Evolutionary conservation across 1,140 invertebrate genomes (phyloP).

Genomic region (Chrysopa pallens): DNA sequence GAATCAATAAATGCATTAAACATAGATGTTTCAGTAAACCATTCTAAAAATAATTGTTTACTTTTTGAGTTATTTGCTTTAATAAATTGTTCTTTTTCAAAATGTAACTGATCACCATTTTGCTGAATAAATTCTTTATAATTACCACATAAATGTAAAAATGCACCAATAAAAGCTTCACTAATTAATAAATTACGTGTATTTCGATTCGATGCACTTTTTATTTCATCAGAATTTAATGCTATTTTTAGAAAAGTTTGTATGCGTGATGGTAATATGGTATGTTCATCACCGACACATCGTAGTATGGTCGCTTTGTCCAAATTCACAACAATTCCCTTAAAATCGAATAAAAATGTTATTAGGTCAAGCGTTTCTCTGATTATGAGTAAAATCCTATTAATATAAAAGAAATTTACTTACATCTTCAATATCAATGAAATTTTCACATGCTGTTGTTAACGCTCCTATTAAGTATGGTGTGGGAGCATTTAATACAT

Average conservation of each 20-base stretch:
- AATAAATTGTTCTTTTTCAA: conserved; percentile 25
- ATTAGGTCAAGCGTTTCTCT: neutral
- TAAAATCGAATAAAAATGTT: conserved; percentile 4
- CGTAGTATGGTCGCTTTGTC: conserved; percentile 33
- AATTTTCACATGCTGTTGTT: conserved; percentile 23
- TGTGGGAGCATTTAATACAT: conserved; percentile 52
- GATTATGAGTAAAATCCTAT: conserved; percentile 3
- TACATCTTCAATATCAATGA: conserved; percentile 24
- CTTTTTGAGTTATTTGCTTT: conserved; percentile 30
- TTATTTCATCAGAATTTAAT: conserved; percentile 19
- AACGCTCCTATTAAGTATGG: conserved; percentile 58
- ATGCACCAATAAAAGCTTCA: conserved; percentile 46
- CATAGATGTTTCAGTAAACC: conserved; percentile 72
- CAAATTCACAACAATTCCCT: conserved; percentile 46
- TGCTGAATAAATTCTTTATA: conserved; percentile 31
- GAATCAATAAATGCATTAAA: conserved; percentile 30
- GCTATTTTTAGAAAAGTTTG: conserved; percentile 32
- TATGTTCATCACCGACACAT: conserved; percentile 39
- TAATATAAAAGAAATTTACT: conserved; percentile 2
- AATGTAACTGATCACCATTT: conserved; percentile 26
- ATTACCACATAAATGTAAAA: conserved; percentile 42
- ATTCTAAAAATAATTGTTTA: conserved; percentile 52
- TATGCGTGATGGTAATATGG: conserved; percentile 39
- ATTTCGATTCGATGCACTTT: conserved; percentile 15
- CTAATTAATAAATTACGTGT: conserved; percentile 35